Evolutionary conservation across 2,113 vertebrate species (phyloP), one percentile per base, ranked within the genome.

Genomic region (Planiliza haematocheilus): DNA sequence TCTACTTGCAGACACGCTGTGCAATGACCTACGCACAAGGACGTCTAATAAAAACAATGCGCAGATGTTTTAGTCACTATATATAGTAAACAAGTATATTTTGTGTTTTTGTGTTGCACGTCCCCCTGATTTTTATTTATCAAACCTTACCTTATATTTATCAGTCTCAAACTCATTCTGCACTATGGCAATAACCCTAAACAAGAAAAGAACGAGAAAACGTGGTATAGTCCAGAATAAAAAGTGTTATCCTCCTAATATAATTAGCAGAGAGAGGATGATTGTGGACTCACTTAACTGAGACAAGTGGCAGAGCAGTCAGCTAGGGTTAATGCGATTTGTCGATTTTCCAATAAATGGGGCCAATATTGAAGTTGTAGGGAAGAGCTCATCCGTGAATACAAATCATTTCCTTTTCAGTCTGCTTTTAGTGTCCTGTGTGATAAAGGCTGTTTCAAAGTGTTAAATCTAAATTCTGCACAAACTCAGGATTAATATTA

Each of bases 1-100:
- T 59, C 20, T 14, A 42, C 42, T 59, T 24, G 39, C 57, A 59
- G 24, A 59, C 13, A 59, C 24, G 18, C 24, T 43, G 57, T 43
- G 38, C 39, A 59, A 59, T 42, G 38, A 21, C 13, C 21, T 42
- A 37, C 18, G 2, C 7, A 42, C 18, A 59, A 58, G 18, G 1
- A 42, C 24, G 5, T 30, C 24, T 30, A 3, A 30, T 30, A 5
- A 30, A 30, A 38, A 24, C 8, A 30, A 2, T 5, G 17, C 9
- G 46, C n/a, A 49, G 9, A 49, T 8, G 8, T 49, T 17, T 49
- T 18, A 49, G n/a, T 8, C 46, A 20, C 8, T 30, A 30, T 30
- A 30, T 2, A 30, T 5, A 30, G 24, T 30, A 30, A 30, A 30
- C 24, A 30, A 30, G 24, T 30, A 30, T 30, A 30, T 30, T 30